Evolutionary conservation across 2,113 vertebrate genomes (phyloP).

Genomic region (Arenaria interpres): DNA sequence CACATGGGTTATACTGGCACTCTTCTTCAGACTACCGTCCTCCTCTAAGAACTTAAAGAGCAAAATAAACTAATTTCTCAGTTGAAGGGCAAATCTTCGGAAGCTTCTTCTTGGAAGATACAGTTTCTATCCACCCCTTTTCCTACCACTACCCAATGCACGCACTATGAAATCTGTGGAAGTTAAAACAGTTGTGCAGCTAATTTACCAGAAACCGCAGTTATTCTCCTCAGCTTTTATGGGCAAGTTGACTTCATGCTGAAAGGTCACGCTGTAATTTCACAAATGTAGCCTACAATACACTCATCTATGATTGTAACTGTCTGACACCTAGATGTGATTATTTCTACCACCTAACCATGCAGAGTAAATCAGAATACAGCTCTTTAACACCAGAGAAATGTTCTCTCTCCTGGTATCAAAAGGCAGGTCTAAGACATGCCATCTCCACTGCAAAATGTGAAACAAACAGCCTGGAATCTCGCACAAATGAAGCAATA

Average conservation of each 20-base stretch:
- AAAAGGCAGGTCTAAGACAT: background rate
- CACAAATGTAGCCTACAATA: background rate
- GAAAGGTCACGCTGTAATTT: background rate
- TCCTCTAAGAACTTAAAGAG: background rate
- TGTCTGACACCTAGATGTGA: background rate
- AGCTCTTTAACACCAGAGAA: background rate
- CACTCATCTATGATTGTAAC: accelerated
- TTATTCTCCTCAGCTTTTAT: background rate
- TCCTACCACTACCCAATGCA: background rate
- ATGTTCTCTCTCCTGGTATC: background rate
- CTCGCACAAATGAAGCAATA: background rate
- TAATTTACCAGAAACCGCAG: background rate
- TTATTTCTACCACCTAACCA: background rate
- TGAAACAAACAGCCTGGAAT: background rate
- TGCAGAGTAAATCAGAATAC: background rate
- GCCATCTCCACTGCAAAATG: background rate
- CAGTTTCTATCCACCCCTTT: background rate
- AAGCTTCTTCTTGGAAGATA: background rate
- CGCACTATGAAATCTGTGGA: accelerated
- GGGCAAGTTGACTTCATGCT: background rate
- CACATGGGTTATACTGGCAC: background rate
- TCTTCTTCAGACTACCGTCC: background rate
- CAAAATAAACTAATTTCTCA: background rate
- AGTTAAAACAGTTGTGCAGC: background rate
- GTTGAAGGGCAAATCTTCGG: background rate